Evolutionary conservation across 2,113 vertebrate genomes (phyloP).

Genomic region (Rousettus leschenaultii): DNA sequence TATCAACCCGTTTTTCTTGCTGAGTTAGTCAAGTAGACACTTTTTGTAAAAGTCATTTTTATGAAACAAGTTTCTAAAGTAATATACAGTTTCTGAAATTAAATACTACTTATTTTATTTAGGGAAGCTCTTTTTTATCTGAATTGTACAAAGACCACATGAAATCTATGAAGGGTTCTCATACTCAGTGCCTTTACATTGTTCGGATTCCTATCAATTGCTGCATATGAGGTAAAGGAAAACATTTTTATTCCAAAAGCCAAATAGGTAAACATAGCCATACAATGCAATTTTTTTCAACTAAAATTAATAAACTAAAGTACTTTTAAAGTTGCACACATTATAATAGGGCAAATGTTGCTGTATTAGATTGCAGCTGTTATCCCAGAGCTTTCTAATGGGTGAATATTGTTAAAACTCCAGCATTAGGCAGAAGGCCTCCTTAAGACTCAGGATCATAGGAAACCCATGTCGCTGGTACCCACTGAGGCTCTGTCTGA

Average conservation of each 20-base stretch:
- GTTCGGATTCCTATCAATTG: not conserved
- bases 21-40: not conserved
- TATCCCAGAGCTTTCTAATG: not conserved
- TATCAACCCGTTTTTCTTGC: not conserved
- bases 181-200: not conserved
- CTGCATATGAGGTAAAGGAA: not conserved
- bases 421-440: not conserved
- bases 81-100: conserved; percentile 33
- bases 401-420: not conserved
- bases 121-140: not conserved
- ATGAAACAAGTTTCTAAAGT: conserved; percentile 4
- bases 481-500: conserved; percentile 95
- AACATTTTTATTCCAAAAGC: not conserved
- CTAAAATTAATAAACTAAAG: not conserved
- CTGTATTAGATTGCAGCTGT: not conserved
- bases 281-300: not conserved
- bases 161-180: not conserved
- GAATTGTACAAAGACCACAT: not conserved
- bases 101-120: conserved; percentile 36
- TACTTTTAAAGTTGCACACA: not conserved
- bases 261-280: not conserved
- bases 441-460: conserved; percentile 80
- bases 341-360: not conserved
- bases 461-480: conserved; percentile 92
- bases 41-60: conserved; percentile 33